These are phyloP conservation scores for Apeira syringaria DNA, from an alignment of 2,888 invertebrate species.

Conservation along the genomic window DNA sequence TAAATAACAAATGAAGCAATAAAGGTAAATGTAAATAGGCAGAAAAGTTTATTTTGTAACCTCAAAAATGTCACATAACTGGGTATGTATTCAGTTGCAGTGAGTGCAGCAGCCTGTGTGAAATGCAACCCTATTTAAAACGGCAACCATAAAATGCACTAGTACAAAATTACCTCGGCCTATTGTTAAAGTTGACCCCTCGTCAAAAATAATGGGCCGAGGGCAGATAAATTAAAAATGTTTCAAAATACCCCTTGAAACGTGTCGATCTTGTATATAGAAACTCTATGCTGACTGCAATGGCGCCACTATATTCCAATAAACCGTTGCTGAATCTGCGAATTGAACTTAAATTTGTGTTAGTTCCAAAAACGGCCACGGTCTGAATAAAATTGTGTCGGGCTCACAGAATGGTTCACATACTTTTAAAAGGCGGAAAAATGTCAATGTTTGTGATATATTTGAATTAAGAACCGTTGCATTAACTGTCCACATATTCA, in stretches of 20 bases:
- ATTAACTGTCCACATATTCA: no score
- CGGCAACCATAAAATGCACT: conserved; percentile 69
- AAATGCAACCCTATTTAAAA: conserved; percentile 41
- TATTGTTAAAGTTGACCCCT: conserved; percentile 75
- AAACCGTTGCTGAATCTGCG: background rate
- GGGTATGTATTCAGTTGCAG: conserved; percentile 15
- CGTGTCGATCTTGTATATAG: conserved; percentile 16
- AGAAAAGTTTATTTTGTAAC: no score
- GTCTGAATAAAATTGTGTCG: background rate
- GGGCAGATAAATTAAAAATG: conserved; percentile 83
- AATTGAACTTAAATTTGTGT: background rate
- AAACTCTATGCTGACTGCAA: conserved; percentile 26
- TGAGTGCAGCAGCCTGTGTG: background rate
- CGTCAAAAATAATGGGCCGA: conserved; percentile 73
- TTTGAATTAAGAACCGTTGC: conserved; percentile 10
- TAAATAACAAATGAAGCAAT: no score
- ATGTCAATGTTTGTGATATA: conserved; percentile 25
- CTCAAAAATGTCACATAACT: no score
- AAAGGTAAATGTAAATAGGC: no score
- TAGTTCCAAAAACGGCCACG: background rate
- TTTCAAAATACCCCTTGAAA: conserved; percentile 78
- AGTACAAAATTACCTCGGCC: conserved; percentile 46
- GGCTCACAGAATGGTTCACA: conserved; percentile 36
- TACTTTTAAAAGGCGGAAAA: conserved; percentile 45
- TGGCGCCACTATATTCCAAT: background rate